A percentile compares a stretch with the other conserved stretches of the same genome.
Evolutionary conservation across 2,113 vertebrate genomes (phyloP).

Genomic region (Dasypus novemcinctus): DNA sequence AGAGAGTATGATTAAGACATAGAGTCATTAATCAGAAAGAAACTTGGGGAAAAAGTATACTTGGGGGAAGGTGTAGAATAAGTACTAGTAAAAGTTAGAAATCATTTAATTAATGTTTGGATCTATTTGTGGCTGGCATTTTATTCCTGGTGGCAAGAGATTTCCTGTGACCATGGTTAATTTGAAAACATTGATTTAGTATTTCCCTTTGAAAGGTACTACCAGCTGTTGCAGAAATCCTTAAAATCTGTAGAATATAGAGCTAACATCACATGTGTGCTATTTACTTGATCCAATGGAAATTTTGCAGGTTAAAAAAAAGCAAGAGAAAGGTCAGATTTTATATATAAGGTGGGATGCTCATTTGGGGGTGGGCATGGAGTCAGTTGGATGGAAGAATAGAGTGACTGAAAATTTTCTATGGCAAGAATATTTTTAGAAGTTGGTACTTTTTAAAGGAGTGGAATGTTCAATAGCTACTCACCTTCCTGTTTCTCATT

Average conservation of each 20-base stretch:
- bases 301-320: neutral
- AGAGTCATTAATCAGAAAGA: slow-evolving; percentile 6
- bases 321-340: neutral
- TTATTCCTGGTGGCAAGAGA: neutral
- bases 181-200: neutral
- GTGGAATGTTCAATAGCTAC: neutral
- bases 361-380: neutral
- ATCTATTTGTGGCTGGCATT: neutral
- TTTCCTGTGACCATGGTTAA: neutral
- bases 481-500: neutral
- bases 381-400: neutral
- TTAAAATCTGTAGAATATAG: neutral
- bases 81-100: slow-evolving; percentile 4
- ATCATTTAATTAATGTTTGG: slow-evolving; percentile 10
- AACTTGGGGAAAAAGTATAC: neutral
- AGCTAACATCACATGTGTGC: neutral
- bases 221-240: neutral
- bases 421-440: neutral
- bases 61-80: neutral
- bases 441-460: neutral
- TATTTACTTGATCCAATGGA: neutral
- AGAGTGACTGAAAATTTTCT: neutral
- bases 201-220: neutral
- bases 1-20: slow-evolving; percentile 25
- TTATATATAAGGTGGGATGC: neutral